phyloP scores from a whole-genome alignment of 2,113 vertebrate genomes.

The Callorhinus ursinus region DNA sequence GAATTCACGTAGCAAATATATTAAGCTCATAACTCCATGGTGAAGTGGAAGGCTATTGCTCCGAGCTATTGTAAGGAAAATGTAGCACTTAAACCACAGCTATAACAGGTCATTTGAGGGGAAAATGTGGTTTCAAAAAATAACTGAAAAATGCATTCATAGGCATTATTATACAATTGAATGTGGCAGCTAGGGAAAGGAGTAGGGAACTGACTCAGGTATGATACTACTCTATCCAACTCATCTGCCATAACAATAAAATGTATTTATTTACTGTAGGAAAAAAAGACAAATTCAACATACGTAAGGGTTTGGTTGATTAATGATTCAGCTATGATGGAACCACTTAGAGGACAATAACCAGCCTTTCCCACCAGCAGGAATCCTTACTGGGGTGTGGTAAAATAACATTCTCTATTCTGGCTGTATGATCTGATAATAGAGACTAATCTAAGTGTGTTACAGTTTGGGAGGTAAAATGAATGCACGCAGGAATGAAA shows the following conservation, averaged over 20 bases:
- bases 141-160: slow-evolving; percentile 53
- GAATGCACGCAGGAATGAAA: slow-evolving; percentile 60
- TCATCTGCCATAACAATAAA: slow-evolving; percentile 55
- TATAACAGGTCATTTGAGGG: slow-evolving; percentile 37
- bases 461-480: slow-evolving; percentile 47
- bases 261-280: slow-evolving; percentile 38
- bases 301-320: slow-evolving; percentile 59
- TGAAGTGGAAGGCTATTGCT: background rate
- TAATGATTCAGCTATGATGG: slow-evolving; percentile 76
- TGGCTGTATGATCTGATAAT: slow-evolving; percentile 55
- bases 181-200: background rate
- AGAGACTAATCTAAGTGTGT: slow-evolving; percentile 45
- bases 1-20: background rate
- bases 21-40: background rate
- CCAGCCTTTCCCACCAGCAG: slow-evolving; percentile 54
- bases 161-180: slow-evolving; percentile 30
- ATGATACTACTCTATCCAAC: slow-evolving; percentile 50
- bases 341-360: slow-evolving; percentile 66
- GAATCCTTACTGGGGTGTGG: slow-evolving; percentile 62
- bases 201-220: slow-evolving; percentile 67
- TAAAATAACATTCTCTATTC: slow-evolving; percentile 64
- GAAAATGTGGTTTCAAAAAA: slow-evolving; percentile 58
- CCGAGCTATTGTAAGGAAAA: slow-evolving; percentile 49
- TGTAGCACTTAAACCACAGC: slow-evolving; percentile 43
- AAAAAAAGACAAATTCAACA: slow-evolving; percentile 68